Evolutionary conservation across 1,140 invertebrate genomes (phyloP), one percentile per base, ranked within the genome.

Genomic region (Proctacanthus coquilletti): DNA sequence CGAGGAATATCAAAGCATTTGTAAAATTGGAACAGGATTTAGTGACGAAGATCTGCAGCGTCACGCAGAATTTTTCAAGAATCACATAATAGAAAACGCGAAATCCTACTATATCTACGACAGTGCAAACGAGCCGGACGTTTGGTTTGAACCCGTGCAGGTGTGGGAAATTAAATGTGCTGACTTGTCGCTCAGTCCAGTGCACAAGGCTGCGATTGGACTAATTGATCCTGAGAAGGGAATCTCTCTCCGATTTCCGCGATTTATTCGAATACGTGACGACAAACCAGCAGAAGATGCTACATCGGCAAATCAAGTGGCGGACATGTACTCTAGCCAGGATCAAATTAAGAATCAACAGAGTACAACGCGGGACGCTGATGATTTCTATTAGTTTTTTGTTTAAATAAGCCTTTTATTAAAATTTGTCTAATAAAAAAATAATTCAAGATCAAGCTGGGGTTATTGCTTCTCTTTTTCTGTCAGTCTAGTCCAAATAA

Each of bases 121-220:
- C 56, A 47, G 59, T 3, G 65, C 67, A 19, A 66, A 82, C 36
- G 71, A 78, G 46, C 89, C 95, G 8, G 94, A 98, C 66, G 84
- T 82, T 53, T 98, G 95, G 94, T 93, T 98, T 62, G 84, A 89
- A 46, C 68, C 88, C 3, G 73, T 77, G 5, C 76, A 86, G 61
- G 87, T 99, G 10, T 98, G 94, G 93, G 96, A 99, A 70, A 75
- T 98, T 6, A 97, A 97, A 64, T 96, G 91, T 62, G 96, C 95
- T 1, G 96, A 99, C 71, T 71, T 99, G 17, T 97, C 92, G 5
- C 70, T 98, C 18, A 98, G 94, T 10, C 93, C 96, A 11, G 77
- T 89, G 27, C 92, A 99, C 58, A 73, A 68, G 53, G 95, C 95
- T 38, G 94, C 80, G 3, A 59, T 75, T 23, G 94, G 93, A 43